A percentile compares a stretch with the other conserved stretches of the same genome.
Conservation (phyloP, 2,797 vertebrate genomes). For the Paratrypauchen microcephalus region DNA sequence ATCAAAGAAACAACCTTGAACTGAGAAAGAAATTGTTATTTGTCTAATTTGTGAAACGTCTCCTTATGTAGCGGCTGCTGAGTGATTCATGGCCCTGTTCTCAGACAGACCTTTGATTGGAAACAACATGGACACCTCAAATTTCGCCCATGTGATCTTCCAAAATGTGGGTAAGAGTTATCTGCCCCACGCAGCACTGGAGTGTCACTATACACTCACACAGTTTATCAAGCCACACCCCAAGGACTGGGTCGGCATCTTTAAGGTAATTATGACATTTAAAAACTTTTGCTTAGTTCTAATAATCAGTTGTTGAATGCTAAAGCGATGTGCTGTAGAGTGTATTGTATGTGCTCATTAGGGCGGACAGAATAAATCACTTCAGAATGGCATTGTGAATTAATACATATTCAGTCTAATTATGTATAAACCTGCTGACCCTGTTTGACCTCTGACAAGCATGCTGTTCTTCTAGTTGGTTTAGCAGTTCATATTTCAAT, state of each 20-base stretch:
- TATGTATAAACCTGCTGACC: too few relatives aligned
- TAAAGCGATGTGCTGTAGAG: not conserved
- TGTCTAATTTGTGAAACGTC: slow-evolving; percentile 15
- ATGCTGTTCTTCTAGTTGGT: too few relatives aligned
- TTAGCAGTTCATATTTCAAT: too few relatives aligned
- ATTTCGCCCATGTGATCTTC: slow-evolving; percentile 99
- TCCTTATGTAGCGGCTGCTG: slow-evolving; percentile 57
- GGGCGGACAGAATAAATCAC: too few relatives aligned
- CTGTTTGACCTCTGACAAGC: too few relatives aligned
- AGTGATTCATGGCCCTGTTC: slow-evolving; percentile 84
- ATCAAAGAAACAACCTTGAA: not conserved
- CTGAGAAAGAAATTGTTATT: not conserved
- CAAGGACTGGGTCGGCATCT: slow-evolving; percentile 99
- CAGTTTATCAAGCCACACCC: slow-evolving; percentile 93
- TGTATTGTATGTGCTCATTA: not conserved
- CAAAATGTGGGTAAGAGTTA: slow-evolving; percentile 98
- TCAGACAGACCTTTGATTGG: slow-evolving; percentile 81
- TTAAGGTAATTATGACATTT: slow-evolving; percentile 83
- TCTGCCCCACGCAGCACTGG: slow-evolving; percentile 92
- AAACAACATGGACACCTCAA: slow-evolving; percentile 89
- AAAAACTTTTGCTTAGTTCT: not conserved
- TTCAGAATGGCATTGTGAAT: too few relatives aligned
- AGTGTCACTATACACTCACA: slow-evolving; percentile 96
- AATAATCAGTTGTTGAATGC: not conserved
- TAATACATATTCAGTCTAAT: too few relatives aligned